These are phyloP conservation scores for Morpho deidamia DNA, from an alignment of 2,888 invertebrate species.

Conservation along the genomic window DNA sequence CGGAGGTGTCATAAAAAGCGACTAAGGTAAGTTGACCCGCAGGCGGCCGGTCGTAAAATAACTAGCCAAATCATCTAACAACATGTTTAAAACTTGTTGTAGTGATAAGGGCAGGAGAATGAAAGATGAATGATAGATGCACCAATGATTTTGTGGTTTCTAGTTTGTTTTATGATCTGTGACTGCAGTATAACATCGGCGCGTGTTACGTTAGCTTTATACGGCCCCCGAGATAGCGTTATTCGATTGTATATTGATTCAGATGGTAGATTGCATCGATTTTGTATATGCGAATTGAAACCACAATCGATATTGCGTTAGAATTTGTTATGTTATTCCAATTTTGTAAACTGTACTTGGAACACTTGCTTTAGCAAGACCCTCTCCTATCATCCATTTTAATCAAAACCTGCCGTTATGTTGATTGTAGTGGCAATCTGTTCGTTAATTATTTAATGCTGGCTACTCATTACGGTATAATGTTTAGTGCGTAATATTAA, in stretches of 20 bases:
- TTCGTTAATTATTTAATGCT: neutral
- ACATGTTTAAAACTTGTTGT: no score
- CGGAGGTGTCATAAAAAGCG: no score
- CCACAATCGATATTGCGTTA: slow-evolving; percentile 17
- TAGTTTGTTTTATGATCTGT: no score
- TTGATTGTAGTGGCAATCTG: neutral
- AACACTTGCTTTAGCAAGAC: slow-evolving; percentile 3
- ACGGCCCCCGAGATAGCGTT: slow-evolving; percentile 18
- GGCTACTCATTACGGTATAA: no score
- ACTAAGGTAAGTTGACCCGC: no score
- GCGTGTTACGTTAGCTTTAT: slow-evolving; percentile 28
- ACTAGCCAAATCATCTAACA: no score
- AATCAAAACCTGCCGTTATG: slow-evolving; percentile 1
- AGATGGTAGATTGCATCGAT: slow-evolving; percentile 19
- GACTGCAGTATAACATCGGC: no score
- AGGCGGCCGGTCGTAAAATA: no score
- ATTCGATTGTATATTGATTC: slow-evolving; percentile 22
- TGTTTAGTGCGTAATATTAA: no score
- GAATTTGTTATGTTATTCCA: neutral
- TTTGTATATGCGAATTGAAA: slow-evolving; percentile 17
- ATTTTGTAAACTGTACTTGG: slow-evolving; percentile 1
- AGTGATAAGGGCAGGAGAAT: no score
- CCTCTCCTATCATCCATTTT: slow-evolving; percentile 1
- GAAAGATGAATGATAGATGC: no score
- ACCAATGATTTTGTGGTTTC: no score